Base-by-base conservation (phyloP, 2,797 vertebrate species). In the Xenopus petersii region DNA sequence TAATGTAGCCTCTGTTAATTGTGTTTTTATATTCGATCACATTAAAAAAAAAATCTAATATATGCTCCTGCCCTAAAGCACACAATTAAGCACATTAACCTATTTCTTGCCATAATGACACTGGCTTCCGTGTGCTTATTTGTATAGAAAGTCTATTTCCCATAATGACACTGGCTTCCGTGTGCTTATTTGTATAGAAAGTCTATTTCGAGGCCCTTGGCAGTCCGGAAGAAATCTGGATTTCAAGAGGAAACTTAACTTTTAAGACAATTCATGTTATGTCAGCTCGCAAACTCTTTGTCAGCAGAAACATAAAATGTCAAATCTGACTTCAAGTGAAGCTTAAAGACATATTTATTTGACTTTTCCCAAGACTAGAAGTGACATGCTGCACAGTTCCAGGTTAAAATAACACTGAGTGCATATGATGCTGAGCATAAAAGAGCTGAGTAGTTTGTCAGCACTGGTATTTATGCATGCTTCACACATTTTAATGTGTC, bases 401-500 rank as follows among this genome's bases (percentile, higher is more conserved):
- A 70, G 16, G 56, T 56, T 54, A 55, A 56, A 24, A 65, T 79
- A 74, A 79, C 77, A 79, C 71, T 74, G 76, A 73, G 61, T 12
- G 67, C 71, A 70, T 74, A 12, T 42, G 71, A 79, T 70, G 71
- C 67, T 70, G 71, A 79, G 70, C 76, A 79, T 70, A 79, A 79
- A 65, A 64, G 76, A 74, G 60, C 61, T 13, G 77, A 74, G 77
- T 13, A 79, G 71, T 79, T 79, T 79, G 71, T 79, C 77, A 79
- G 64, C 65, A 60, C 77, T 70, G 77, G 77, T 74, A 79, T 79
- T 84, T 79, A 69, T 84, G 82, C 79, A 80, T 83, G 83, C 74
- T 82, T 54, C 79, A 71, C 74, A 81, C 72, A 76, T 81, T 66
- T 82, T 85, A 84, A 76, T 83, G 78, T 76, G 77, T 82, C 83